Base-by-base conservation (phyloP, 2,797 vertebrate genomes). In the Oreochromis grahami region DNA sequence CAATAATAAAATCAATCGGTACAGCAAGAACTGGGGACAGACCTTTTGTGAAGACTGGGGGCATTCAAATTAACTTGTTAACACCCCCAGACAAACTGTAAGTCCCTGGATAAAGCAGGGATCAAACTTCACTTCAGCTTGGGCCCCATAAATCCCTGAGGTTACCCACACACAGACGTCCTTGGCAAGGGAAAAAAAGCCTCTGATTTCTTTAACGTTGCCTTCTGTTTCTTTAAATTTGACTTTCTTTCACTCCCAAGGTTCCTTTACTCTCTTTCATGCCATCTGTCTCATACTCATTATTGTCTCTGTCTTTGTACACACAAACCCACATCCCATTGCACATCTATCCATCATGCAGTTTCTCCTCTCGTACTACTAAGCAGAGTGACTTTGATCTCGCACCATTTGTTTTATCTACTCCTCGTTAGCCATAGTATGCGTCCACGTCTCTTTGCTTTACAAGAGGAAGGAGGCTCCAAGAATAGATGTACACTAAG, bases 241-340 rank as follows among this genome's bases (percentile, higher is more conserved):
- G n/a, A 48, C 76, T 86, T 60, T 86, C 72, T 80, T 76, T 72
- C 84, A 45, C 80, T 88, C 45, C 68, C 41, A 26, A 84, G 78
- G 48, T 80, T 83, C 77, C 50, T 29, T 84, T 65, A 84, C 53
- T 80, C 29, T 70, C 84, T 76, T 88, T 63, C 17, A 81, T 53
- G 24, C 88, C 88, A 90, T 83, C 91, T 91, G 86, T 84, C 89
- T 89, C 77, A 80, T 45, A 19, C 80, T 90, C 81, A 83, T 85
- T 84, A 86, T 84, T 86, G 65, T 68, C 21, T 53, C 76, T 55
- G 79, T 81, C 68, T 85, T 38, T 36, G 58, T 36, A 65, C 72
- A 82, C 55, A 51, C 13, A 55, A 43, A 78, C 81, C 77, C 36
- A 60, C 55, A 21, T 51, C 34, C 29, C n/a, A 10, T 26, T 48